Evolutionary conservation across 1,140 invertebrate genomes (phyloP).

Genomic region (Alviniconcha marisindica): DNA sequence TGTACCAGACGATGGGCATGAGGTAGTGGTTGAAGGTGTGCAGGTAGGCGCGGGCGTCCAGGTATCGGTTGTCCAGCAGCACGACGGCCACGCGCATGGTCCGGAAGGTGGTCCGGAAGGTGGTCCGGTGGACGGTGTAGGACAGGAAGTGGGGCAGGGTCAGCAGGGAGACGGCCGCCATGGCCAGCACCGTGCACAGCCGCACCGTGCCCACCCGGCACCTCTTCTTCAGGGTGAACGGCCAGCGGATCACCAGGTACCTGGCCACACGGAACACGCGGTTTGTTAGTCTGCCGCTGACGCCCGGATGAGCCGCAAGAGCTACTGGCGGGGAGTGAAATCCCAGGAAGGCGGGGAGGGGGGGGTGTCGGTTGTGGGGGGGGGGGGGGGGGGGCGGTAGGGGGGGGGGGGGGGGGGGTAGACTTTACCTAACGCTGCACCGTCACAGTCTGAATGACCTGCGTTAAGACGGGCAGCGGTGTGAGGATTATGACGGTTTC

Average conservation of each 20-base stretch:
- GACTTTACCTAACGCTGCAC: too few species aligned
- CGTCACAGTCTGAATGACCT: too few species aligned
- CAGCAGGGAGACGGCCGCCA: constrained; percentile 34
- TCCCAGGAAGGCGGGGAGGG: too few species aligned
- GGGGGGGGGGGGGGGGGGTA: too few species aligned
- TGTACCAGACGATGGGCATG: constrained; percentile 56
- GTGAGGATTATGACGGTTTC: too few species aligned
- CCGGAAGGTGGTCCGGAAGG: neutral
- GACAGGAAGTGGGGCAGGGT: constrained; percentile 50
- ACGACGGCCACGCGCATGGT: neutral
- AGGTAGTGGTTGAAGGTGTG: constrained; percentile 53
- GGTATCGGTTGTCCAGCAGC: neutral
- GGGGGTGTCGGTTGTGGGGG: too few species aligned
- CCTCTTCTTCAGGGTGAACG: constrained; percentile 45
- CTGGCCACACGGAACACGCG: too few species aligned
- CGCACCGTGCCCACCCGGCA: constrained; percentile 43
- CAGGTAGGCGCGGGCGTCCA: constrained; percentile 42
- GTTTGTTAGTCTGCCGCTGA: too few species aligned
- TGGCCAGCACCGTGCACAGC: constrained; percentile 29
- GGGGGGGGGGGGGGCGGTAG: too few species aligned
- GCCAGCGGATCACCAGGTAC: constrained; percentile 52
- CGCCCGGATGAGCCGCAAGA: too few species aligned
- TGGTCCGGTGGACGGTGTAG: constrained; percentile 6
- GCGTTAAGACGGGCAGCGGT: too few species aligned
- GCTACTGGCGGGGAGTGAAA: too few species aligned